Base-by-base conservation (phyloP, 2,797 vertebrate genomes). In the Schizothorax lantsangensis region DNA sequence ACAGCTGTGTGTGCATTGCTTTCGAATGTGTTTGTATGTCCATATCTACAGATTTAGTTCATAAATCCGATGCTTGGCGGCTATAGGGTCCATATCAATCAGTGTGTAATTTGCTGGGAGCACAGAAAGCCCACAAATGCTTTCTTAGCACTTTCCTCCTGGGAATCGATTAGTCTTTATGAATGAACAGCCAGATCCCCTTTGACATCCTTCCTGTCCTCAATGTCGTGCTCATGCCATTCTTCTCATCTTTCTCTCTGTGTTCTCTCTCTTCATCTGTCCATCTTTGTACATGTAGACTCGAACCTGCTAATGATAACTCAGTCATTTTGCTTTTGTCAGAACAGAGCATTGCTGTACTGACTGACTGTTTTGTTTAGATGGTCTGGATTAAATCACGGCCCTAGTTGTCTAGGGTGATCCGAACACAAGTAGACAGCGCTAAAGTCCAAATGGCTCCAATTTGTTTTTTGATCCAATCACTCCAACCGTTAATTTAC, bases 91-190 rank as follows among this genome's bases (percentile, higher is more conserved):
- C 85, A 84, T 72, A 88, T 90, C 82, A 86, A 72, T 81, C 73
- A 82, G 47, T 66, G 59, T 85, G 74, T 47, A 59, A 88, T 85
- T 90, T 89, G 84, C 82, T 88, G 88, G 74, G 82, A 57, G 73
- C 49, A 75, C 74, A 84, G 74, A 88, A 79, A 52, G 74, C 45
- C 52, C 36, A 62, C 77, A 81, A 62, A 87, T 83, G 86, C 74
- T 83, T 86, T 75, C 71, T 69, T 85, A 78, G 84, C 52, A 71
- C 7, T 88, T 89, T 87, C 38, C 81, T 68, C 21, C 78, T 19
- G 17, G 59, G 82, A 79, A 88, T 88, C 84, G 43, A 90, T 89
- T 85, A 59, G 62, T 83, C 73, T 79, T 90, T 83, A 90, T 87
- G 62, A 81, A 85, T 75, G 69, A 79, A 71, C 81, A 75, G 73